phyloP scores from a whole-genome alignment of 1,140 invertebrate species.

The Conopomorpha cramerella region DNA sequence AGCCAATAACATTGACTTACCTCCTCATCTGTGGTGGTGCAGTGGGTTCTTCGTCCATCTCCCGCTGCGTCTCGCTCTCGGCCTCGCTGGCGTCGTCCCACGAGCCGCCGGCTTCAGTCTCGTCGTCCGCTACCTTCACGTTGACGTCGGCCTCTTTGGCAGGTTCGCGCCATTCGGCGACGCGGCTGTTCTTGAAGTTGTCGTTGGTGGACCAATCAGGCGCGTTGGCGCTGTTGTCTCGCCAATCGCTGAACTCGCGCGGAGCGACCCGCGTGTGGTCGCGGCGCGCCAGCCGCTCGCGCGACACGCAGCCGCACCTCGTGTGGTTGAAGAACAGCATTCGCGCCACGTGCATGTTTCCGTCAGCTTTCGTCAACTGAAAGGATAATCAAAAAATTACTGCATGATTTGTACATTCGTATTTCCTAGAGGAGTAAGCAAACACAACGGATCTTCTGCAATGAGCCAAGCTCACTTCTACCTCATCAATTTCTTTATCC shows the following conservation, averaged over 20 bases:
- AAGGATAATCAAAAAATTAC: conserved; percentile 16
- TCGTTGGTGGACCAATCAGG: too few species aligned
- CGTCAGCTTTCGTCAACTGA: conserved; percentile 62
- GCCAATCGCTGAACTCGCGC: too few species aligned
- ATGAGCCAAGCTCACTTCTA: too few species aligned
- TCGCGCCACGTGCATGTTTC: conserved; percentile 62
- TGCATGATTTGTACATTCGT: background rate
- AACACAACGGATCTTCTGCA: too few species aligned
- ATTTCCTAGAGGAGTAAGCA: background rate
- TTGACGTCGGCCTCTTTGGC: conserved; percentile 4
- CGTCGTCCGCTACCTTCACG: conserved; percentile 2
- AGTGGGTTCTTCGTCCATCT: conserved; percentile 22
- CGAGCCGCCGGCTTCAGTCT: conserved; percentile 26
- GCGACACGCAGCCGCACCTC: conserved; percentile 69
- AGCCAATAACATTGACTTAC: too few species aligned
- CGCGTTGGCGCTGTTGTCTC: too few species aligned
- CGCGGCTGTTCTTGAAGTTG: too few species aligned
- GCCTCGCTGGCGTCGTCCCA: conserved; percentile 9
- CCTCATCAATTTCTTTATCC: too few species aligned
- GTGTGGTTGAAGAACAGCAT: conserved; percentile 78
- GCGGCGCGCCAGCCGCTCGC: conserved; percentile 26
- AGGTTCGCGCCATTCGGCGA: too few species aligned
- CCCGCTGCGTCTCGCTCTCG: conserved; percentile 21
- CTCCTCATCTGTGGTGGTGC: conserved; percentile 29
- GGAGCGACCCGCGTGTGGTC: conserved; percentile 12